A percentile compares a stretch with the other conserved stretches of the same genome.
phyloP scores from a whole-genome alignment of 2,888 invertebrate genomes.

The Galerucella calmariensis region DNA sequence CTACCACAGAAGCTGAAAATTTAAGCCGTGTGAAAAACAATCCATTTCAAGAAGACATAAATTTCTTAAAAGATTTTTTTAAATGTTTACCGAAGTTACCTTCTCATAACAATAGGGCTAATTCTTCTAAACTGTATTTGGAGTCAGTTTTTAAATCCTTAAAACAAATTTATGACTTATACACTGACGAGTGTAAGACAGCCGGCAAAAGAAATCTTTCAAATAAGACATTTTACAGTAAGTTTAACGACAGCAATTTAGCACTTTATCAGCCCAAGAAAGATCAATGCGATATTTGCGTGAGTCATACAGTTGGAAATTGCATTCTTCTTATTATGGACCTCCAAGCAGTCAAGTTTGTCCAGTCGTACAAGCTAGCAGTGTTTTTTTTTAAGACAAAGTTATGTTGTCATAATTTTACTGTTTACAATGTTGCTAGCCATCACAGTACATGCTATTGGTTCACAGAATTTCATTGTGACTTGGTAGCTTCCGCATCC shows the following conservation, averaged over 20 bases:
- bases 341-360: constrained; percentile 46
- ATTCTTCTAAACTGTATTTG: constrained; percentile 43
- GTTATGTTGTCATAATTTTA: constrained; percentile 53
- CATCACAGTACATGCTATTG: constrained; percentile 49
- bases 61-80: constrained; percentile 16
- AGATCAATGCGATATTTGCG: constrained; percentile 41
- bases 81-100: constrained; percentile 27
- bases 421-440: constrained; percentile 47
- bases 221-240: constrained; percentile 36
- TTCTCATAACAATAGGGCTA: constrained; percentile 16
- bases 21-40: constrained; percentile 15
- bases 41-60: neutral
- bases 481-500: constrained; percentile 46
- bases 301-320: constrained; percentile 24
- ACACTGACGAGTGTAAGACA: constrained; percentile 24
- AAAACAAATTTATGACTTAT: constrained; percentile 35
- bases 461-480: constrained; percentile 45
- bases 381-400: constrained; percentile 52
- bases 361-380: constrained; percentile 46
- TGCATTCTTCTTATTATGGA: constrained; percentile 41
- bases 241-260: constrained; percentile 40
- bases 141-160: constrained; percentile 40
- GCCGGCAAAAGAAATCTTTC: constrained; percentile 34
- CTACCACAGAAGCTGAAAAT: constrained; percentile 17
- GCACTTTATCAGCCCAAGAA: constrained; percentile 39